A percentile compares a stretch with the other conserved stretches of the same genome.
Evolutionary conservation across 2,113 vertebrate genomes (phyloP).

Genomic region (Esox niger): DNA sequence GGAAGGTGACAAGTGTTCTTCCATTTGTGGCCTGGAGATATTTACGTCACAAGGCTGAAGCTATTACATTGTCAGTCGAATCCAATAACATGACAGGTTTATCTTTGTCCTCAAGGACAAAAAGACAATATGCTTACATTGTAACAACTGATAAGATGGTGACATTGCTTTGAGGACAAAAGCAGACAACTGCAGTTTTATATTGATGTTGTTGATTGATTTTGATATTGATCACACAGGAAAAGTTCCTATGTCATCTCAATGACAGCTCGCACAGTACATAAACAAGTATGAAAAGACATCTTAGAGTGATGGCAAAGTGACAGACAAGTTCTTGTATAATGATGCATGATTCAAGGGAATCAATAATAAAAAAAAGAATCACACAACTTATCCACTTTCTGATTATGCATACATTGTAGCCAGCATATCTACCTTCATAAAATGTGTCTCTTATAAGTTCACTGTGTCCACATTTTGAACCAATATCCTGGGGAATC

Average conservation of each 20-base stretch:
- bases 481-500: too few species aligned
- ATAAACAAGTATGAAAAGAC: neutral
- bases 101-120: slow-evolving; percentile 50
- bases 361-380: too few species aligned
- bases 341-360: too few species aligned
- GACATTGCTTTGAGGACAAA: slow-evolving; percentile 4
- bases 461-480: too few species aligned
- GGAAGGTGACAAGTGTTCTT: neutral
- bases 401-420: too few species aligned
- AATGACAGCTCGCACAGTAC: neutral
- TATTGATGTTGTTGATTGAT: too few species aligned
- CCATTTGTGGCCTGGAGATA: neutral
- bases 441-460: too few species aligned
- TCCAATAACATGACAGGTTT: slow-evolving; percentile 2
- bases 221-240: neutral
- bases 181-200: slow-evolving; percentile 3
- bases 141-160: neutral
- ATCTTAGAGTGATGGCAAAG: too few species aligned
- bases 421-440: too few species aligned
- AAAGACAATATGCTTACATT: slow-evolving; percentile 32
- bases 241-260: neutral
- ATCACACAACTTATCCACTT: too few species aligned
- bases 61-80: neutral
- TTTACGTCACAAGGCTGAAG: neutral
- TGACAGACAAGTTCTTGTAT: too few species aligned